Percentiles rank a stretch among this genome's conserved stretches.
These are phyloP conservation scores for Argya squamiceps DNA, from an alignment of 2,797 vertebrate genomes.

Conservation along the genomic window DNA sequence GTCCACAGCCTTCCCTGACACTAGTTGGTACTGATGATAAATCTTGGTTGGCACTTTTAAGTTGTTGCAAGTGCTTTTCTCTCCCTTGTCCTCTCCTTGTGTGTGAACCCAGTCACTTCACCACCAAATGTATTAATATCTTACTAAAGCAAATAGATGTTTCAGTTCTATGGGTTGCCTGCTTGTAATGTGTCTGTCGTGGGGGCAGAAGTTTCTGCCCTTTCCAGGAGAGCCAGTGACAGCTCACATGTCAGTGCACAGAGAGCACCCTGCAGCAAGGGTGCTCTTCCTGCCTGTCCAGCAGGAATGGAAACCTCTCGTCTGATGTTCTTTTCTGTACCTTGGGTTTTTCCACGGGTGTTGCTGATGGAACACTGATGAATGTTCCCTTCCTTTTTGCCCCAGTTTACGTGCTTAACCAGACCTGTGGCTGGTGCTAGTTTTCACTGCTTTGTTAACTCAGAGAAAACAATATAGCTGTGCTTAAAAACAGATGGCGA, in stretches of 20 bases:
- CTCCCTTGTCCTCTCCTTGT: neutral
- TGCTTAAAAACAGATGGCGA: neutral
- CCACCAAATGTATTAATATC: neutral
- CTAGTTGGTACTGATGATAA: neutral
- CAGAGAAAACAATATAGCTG: neutral
- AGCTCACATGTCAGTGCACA: rapidly evolving
- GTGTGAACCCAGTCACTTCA: rapidly evolving
- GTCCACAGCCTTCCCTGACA: neutral
- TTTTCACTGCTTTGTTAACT: neutral
- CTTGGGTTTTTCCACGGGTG: neutral
- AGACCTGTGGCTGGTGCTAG: neutral
- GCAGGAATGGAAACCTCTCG: neutral
- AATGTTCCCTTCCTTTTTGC: neutral
- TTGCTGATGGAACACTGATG: neutral
- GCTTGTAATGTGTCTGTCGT: neutral
- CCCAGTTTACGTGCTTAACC: neutral
- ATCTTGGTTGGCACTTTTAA: neutral
- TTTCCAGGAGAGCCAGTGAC: neutral
- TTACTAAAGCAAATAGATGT: neutral
- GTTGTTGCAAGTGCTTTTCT: neutral
- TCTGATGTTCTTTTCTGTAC: neutral
- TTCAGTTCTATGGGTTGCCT: neutral
- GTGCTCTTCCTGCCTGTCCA: neutral
- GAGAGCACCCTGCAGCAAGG: neutral
- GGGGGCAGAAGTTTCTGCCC: neutral